Base-by-base conservation (phyloP, 2,113 vertebrate genomes). In the Girardinichthys multiradiatus region DNA sequence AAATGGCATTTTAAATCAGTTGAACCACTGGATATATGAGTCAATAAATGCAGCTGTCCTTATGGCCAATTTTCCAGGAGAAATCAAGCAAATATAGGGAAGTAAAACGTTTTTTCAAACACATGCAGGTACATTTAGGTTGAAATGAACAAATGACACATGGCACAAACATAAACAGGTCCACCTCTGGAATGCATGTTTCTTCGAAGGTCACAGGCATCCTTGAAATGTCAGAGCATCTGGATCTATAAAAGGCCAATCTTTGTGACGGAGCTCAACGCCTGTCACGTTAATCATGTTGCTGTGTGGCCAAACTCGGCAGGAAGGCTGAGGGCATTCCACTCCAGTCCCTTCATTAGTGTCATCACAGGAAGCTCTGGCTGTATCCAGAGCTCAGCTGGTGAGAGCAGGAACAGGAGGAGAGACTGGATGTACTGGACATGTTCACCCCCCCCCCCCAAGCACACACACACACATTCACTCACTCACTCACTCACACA, bases 41-140 rank as follows among this genome's bases (percentile, higher is more conserved):
- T 74, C 51, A 68, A 72, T 37, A 48, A 71, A 70, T 70, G 63
- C 7, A 79, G 12, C 68, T 72, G 28, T 80, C 70, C 31, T 73
- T 64, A 82, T 75, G 82, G 86, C 76, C 61, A 83, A 70, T 64
- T 54, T 83, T 72, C 60, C 62, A 21, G 39, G 31, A 54, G 3
- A 80, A 66, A 76, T 79, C 24, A 80, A 68, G 77, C 68, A 86
- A 68, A 74, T 72, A 21, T 67, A 62, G 78, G 28, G 64, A 84
- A 30, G 61, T 59, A 66, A 81, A 61, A 76, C 83, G 74, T 19
- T 24, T 39, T 14, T 39, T 57, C 75, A 87, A 86, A 88, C 81
- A 87, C 84, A 92, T 93, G 91, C 92, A 86, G 60, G 80, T 77
- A 62, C 45, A 33, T 76, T 91, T 78, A 62, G 73, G 51, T 54